Evolutionary conservation across 30 jellyfish, hydroid and myxozoan species (phyloP).

Genomic region (Rhopilema esculentum): DNA sequence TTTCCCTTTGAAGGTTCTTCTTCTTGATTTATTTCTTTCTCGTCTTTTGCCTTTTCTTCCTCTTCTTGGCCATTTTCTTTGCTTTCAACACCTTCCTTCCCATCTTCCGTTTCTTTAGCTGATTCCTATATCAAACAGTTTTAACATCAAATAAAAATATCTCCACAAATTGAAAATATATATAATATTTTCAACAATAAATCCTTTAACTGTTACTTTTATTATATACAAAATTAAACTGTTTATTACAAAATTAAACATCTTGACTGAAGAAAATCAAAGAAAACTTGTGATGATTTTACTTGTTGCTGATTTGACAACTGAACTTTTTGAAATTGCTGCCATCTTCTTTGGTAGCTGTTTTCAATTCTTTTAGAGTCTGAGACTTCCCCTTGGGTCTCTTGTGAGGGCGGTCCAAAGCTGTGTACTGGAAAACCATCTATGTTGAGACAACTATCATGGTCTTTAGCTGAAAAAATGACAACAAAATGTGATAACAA

Average conservation of each 20-base stretch:
- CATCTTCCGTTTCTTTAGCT: neutral
- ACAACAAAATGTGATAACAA: too few species aligned
- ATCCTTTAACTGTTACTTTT: neutral
- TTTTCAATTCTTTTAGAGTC: slow-evolving; percentile 44
- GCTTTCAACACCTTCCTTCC: neutral
- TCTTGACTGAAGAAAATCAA: neutral
- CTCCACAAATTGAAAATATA: neutral
- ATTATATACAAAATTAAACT: neutral
- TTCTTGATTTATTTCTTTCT: slow-evolving; percentile 16
- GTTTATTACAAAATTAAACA: neutral
- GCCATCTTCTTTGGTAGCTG: slow-evolving; percentile 74
- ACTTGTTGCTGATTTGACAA: slow-evolving; percentile 31
- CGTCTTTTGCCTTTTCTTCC: slow-evolving; percentile 4
- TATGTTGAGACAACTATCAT: slow-evolving; percentile 17
- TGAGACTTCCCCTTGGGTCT: slow-evolving; percentile 11
- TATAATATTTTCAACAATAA: neutral
- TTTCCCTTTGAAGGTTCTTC: slow-evolving; percentile 22
- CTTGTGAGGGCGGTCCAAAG: slow-evolving; percentile 17
- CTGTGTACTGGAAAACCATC: slow-evolving; percentile 66
- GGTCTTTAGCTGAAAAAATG: slow-evolving; percentile 10
- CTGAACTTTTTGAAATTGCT: slow-evolving; percentile 73
- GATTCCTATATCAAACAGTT: neutral
- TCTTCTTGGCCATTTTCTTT: neutral
- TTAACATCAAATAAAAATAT: too few species aligned
- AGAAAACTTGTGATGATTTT: slow-evolving; percentile 18